Evolutionary conservation across 2,888 invertebrate genomes (phyloP).

Genomic region (Pheosia tremula): DNA sequence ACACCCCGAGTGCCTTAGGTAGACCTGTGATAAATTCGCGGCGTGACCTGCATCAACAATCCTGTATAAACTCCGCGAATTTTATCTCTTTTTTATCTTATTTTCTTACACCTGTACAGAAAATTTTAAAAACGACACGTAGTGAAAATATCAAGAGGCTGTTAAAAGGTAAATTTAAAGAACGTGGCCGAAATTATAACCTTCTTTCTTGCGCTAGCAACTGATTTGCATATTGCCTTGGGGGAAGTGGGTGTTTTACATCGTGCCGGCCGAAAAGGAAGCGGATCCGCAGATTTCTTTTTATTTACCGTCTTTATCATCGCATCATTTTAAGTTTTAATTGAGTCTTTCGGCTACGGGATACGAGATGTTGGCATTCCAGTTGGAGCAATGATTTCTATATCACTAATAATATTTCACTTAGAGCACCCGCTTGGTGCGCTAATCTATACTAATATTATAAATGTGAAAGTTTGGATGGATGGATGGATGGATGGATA

Average conservation of each 20-base stretch:
- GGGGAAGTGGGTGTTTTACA: conserved; percentile 29
- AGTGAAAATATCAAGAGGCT: conserved; percentile 74
- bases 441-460: too few species aligned
- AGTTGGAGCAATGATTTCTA: neutral
- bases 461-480: too few species aligned
- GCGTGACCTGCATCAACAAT: conserved; percentile 73
- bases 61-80: conserved; percentile 58
- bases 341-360: neutral
- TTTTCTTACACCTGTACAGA: conserved; percentile 58
- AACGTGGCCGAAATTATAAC: conserved; percentile 74
- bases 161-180: conserved; percentile 76
- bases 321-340: conserved; percentile 3
- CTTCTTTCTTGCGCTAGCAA: conserved; percentile 50
- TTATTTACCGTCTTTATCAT: conserved; percentile 15
- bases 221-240: conserved; percentile 62
- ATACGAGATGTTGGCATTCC: neutral
- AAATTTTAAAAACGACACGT: conserved; percentile 67
- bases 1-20: conserved; percentile 61
- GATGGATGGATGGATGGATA: too few species aligned
- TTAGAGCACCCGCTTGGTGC: too few species aligned
- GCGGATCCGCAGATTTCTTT: conserved; percentile 18
- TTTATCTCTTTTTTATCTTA: conserved; percentile 67
- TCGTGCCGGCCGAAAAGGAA: conserved; percentile 20
- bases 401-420: too few species aligned
- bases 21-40: conserved; percentile 70